Evolutionary conservation across 2,888 invertebrate genomes (phyloP), one percentile per base, ranked within the genome.

Genomic region (Schizotus pectinicornis): DNA sequence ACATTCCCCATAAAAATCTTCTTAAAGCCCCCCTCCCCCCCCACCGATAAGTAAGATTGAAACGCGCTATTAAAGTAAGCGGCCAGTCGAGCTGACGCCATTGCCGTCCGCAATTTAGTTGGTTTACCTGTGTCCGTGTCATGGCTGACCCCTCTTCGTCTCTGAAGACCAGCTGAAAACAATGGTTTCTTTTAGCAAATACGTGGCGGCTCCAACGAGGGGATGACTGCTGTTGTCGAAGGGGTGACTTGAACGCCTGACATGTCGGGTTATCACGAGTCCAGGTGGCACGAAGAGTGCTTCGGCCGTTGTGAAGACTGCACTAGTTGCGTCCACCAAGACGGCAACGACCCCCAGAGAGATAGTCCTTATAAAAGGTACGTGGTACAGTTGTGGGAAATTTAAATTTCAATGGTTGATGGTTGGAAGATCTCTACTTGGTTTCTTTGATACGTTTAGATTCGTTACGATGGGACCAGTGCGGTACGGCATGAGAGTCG

Each of bases 401-500:
- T 22, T 22, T 22, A 22, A 22, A 22, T 22, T 22, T 22, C 22
- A 22, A 22, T 22, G 22, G 22, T 22, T 22, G 5, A 5, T 2
- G 2, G 5, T 22, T 22, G 22, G 22, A 22, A 22, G 22, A 5
- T 22, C 5, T 22, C 5, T 22, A 22, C 5, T 22, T 22, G 5
- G 22, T 22, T 22, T 22, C 22, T 22, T 22, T 22, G 22, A 22
- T 31, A 33, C 8, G 11, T 46, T 22, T 43, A 74, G 74, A 59
- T 73, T 68, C 54, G 68, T 71, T 68, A 71, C 71, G 9, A 84
- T 88, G 79, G 88, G 88, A 73, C 86, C 87, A 72, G 87, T 88
- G 78, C 85, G 88, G 76, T 88, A 88, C 82, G 87, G 88, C 68
- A 85, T 88, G 69, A 85, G 88, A 73, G 83, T 86, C 74, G 85